phyloP scores from a whole-genome alignment of 2,797 vertebrate genomes.

The Orestias chungarensis region DNA sequence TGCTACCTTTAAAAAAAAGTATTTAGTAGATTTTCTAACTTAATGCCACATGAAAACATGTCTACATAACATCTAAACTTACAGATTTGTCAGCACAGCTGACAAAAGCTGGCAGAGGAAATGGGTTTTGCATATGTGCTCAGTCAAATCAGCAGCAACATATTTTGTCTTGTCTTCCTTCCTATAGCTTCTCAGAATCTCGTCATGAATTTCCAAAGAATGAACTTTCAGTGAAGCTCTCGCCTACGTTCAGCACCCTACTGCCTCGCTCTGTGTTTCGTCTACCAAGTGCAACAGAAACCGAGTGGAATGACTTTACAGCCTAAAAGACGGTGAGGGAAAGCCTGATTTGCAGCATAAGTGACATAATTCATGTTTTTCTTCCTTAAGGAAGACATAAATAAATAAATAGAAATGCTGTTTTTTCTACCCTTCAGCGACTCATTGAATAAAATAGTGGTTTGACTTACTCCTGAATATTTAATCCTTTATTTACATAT shows the following conservation, averaged over 20 bases:
- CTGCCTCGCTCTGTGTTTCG: neutral
- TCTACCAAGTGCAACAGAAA: constrained; percentile 6
- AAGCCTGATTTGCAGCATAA: neutral
- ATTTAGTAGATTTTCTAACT: constrained; percentile 3
- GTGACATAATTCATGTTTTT: neutral
- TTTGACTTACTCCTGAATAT: constrained; percentile 10
- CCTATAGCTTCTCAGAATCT: constrained; percentile 19
- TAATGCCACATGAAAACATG: constrained; percentile 1
- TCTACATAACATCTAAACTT: neutral
- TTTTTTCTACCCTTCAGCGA: neutral
- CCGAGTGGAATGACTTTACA: constrained; percentile 7
- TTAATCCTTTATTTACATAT: no score
- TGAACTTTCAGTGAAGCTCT: constrained; percentile 28
- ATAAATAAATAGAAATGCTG: neutral
- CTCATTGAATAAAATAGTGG: neutral
- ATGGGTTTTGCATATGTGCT: constrained; percentile 5
- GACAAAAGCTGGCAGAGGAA: constrained; percentile 1
- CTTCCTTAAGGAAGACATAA: constrained; percentile 1
- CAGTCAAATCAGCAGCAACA: neutral
- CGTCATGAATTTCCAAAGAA: constrained; percentile 18
- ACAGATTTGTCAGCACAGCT: constrained; percentile 11
- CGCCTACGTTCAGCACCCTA: constrained; percentile 6
- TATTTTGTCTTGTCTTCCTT: constrained; percentile 21
- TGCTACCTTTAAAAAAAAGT: neutral
- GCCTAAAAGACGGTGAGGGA: constrained; percentile 7